phyloP scores from a whole-genome alignment of 2,113 vertebrate species.

The Elanus axillaris region DNA sequence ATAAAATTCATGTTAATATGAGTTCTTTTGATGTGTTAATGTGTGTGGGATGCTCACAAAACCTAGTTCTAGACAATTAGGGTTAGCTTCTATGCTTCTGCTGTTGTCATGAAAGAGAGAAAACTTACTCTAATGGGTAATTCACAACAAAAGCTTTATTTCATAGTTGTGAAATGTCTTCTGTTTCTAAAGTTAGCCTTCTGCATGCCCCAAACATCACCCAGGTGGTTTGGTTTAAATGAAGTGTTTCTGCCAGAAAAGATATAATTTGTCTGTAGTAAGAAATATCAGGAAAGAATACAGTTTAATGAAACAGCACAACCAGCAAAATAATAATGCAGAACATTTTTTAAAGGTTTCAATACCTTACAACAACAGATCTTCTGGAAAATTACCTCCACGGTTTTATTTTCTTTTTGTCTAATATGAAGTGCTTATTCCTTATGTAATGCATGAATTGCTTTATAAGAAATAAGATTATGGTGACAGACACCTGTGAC shows the following conservation, averaged over 20 bases:
- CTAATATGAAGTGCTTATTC: background rate
- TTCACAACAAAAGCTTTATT: background rate
- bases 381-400: background rate
- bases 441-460: conserved; percentile 24
- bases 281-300: background rate
- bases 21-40: background rate
- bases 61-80: background rate
- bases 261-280: background rate
- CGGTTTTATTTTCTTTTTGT: background rate
- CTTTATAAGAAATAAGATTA: conserved; percentile 35
- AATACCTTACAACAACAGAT: background rate
- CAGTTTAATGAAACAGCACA: background rate
- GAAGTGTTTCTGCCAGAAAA: background rate
- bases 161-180: background rate
- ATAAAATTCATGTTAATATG: background rate
- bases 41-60: background rate
- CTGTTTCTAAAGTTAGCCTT: background rate
- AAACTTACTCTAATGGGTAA: background rate
- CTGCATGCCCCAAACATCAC: background rate
- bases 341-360: background rate
- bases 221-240: background rate
- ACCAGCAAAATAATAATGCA: background rate
- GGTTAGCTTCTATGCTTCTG: background rate
- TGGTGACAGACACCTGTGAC: conserved; percentile 24
- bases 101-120: background rate